phyloP scores from a whole-genome alignment of 2,113 vertebrate genomes.

The Capra hircus region DNA sequence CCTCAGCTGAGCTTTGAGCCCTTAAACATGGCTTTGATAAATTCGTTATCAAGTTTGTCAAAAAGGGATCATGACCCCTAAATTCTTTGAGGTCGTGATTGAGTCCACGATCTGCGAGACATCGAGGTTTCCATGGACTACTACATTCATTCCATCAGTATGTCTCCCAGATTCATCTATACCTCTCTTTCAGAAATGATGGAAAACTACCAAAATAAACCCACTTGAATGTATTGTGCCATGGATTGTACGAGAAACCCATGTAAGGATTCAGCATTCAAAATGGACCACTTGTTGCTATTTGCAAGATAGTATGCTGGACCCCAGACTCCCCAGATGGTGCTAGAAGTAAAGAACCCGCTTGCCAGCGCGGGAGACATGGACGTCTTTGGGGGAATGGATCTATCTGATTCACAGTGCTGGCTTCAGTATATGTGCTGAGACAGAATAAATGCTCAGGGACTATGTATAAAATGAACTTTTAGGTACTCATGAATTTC shows the following conservation, averaged over 20 bases:
- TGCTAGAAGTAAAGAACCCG: rapidly evolving
- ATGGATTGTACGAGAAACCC: background rate
- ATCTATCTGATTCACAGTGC: background rate
- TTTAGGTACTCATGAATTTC: background rate
- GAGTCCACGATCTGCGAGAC: background rate
- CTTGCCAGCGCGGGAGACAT: background rate
- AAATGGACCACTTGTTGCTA: background rate
- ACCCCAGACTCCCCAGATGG: background rate
- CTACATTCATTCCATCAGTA: background rate
- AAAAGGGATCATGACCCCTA: no score
- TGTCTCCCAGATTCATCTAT: background rate
- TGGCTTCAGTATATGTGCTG: background rate
- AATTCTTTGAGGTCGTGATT: background rate
- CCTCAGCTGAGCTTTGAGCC: background rate
- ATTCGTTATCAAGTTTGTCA: background rate
- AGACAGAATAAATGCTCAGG: background rate
- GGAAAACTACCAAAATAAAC: background rate
- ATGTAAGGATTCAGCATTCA: background rate
- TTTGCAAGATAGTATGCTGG: background rate
- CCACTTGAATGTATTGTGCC: background rate
- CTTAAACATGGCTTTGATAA: background rate
- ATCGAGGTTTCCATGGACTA: background rate
- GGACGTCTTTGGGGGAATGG: background rate
- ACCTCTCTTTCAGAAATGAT: background rate
- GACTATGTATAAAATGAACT: background rate